Evolutionary conservation across 2,888 invertebrate species (phyloP), one percentile per base, ranked within the genome.

Genomic region (Saturnia japonica): DNA sequence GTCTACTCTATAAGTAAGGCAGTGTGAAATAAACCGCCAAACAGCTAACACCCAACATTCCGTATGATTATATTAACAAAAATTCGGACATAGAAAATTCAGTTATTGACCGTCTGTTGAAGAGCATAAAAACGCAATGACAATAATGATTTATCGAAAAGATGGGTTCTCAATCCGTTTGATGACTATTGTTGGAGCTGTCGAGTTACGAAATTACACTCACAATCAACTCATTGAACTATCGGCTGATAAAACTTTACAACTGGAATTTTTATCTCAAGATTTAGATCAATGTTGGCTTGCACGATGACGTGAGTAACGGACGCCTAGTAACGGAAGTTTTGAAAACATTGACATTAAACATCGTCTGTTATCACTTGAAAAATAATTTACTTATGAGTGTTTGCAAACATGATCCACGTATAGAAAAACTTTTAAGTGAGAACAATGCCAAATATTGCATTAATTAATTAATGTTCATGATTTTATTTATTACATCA

Each of bases 71-170:
- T 62, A 34, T 62, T 62, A 62, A 62, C 16, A 62, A 40, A 43
- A 68, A 68, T 68, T 68, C 68, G 68, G 45, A 68, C 45, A 45
- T 68, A 68, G 68, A 68, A 68, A 68, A 68, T 68, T 68, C 68
- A 43, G 68, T 68, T 68, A 68, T 68, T 68, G 68, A 68, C 25
- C 68, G 68, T 8, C 68, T 45, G 68, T 68, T 68, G 68, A 42
- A 45, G 68, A 47, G 68, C 68, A 68, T 68, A 47, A 68, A 68
- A 68, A 68, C 45, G 9, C 47, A 68, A 43, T 68, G 25, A 67
- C 25, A n/a, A n/a, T n/a, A n/a, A n/a, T 42, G 47, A 68, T 68
- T 68, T 68, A 68, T 68, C 68, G 25, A 68, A 68, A 68, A 68
- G 68, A 68, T 68, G 68, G 68, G 42, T 45, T 68, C n/a, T n/a